Base-by-base conservation (phyloP, 1,140 invertebrate species). In the Drosophila sechellia region DNA sequence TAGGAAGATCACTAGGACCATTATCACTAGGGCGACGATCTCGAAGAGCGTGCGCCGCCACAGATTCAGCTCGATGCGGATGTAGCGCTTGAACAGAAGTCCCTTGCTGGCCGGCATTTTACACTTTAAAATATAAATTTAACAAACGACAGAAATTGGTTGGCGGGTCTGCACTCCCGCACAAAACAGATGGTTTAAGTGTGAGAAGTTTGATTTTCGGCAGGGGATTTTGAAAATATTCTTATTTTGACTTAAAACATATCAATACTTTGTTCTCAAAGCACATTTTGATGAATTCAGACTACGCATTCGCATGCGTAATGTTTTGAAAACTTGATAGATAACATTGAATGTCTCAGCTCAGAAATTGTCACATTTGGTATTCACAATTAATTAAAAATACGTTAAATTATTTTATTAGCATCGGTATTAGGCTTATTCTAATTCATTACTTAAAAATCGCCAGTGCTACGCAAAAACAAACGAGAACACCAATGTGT, bases 51-150 rank as follows among this genome's bases (percentile, higher is more conserved):
- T 75, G 20, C 55, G 54, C 5, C 64, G 71, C 85, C 85, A 89
- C 31, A 78, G 37, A 20, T 60, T 71, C 12, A 74, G 4, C 56
- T 89, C 85, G 12, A 89, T 84, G 4, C 31, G n/a, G 1, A 77
- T 1, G 39, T 89, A 84, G n/a, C 86, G 80, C 15, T 48, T 68
- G 4, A 89, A 80, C 10, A 90, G 64, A 42, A 90, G 60, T 0
- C 50, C 20, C 45, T 64, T 84, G 31, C 59, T 72, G 46, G 84
- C 77, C 42, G 85, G 64, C 84, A 89, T 89, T 63, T 60, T 79
- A 2, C 11, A 50, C 0, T 15, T 37, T 2, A 20, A 8, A 11
- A 20, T 53, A 6, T 42, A 3, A 8, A 27, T 11, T 22, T 22
- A 22, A 22, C 13, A 15, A 31, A 40, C 11, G 6, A n/a, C 4